Evolutionary conservation across 1,140 invertebrate genomes (phyloP), one percentile per base, ranked within the genome.

Genomic region (Apolygus lucorum): DNA sequence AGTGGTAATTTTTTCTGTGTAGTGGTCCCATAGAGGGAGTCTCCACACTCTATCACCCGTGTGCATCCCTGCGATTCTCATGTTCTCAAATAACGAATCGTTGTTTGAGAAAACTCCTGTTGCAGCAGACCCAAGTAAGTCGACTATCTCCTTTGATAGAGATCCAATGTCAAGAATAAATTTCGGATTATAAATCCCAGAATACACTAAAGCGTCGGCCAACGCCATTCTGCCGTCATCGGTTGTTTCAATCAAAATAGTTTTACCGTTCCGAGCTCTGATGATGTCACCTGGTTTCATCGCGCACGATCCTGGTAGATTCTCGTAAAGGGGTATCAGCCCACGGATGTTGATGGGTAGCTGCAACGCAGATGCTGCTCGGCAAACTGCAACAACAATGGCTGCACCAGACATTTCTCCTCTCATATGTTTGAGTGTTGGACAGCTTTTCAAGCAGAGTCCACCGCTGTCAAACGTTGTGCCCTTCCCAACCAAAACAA

Each of bases 401-500:
- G 87, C 87, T n/a, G 85, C 86, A 14, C 87, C 87, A 25, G 84
- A 85, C 86, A 88, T 88, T 74, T 88, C 87, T 21, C 80, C 86
- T 68, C 86, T 75, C 86, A 87, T 87, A 42, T 79, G 76, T 71
- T 84, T 81, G 82, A 88, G 87, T 42, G 82, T 78, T 27, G 81
- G 78, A 28, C 78, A 76, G 13, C 79, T 74, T 75, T 87, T 88
- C 4, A 88, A 69, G 54, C 84, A 86, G 27, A 88, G 82, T 34
- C 87, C 87, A 64, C 87, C 87, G 74, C 83, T 84, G 75, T 88
- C 86, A 79, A 87, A 88, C 1, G 85, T 87, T 17, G 88, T 79
- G 11, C 87, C 87, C 78, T 87, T 82, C 21, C 81, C 82, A 71
- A 79, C 72, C 68, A 76, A 70, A 22, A 78, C 70, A 25, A 77